Percentiles rank a stretch among this genome's conserved stretches.
phyloP scores from a whole-genome alignment of 2,113 vertebrate species.

The Triplophysa tibetana region DNA sequence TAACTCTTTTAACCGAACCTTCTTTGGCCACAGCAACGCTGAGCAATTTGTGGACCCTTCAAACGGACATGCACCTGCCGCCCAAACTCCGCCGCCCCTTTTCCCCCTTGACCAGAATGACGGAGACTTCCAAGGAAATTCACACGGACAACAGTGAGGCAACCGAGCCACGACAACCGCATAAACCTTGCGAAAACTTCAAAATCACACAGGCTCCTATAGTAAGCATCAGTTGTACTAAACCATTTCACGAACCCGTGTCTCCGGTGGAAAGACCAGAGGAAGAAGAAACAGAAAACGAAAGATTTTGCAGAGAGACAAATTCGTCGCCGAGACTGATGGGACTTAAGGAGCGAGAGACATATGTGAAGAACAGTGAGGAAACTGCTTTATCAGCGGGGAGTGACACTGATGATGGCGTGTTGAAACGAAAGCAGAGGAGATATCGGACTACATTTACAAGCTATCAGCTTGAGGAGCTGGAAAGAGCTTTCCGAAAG shows the following conservation, averaged over 20 bases:
- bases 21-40: slow-evolving; percentile 20
- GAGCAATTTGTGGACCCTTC: slow-evolving; percentile 17
- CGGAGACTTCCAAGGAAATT: slow-evolving; percentile 23
- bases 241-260: background rate
- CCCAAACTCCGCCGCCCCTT: slow-evolving; percentile 78
- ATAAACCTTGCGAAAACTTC: slow-evolving; percentile 53
- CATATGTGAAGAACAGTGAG: slow-evolving; percentile 77
- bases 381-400: slow-evolving; percentile 84
- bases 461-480: slow-evolving; percentile 88
- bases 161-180: slow-evolving; percentile 1
- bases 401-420: slow-evolving; percentile 85
- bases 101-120: background rate
- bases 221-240: slow-evolving; percentile 76
- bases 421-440: slow-evolving; percentile 86
- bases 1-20: background rate
- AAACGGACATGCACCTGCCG: slow-evolving; percentile 76
- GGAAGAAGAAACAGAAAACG: slow-evolving; percentile 68
- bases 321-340: slow-evolving; percentile 73
- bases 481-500: slow-evolving; percentile 89
- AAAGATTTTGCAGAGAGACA: slow-evolving; percentile 66
- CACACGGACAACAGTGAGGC: slow-evolving; percentile 39
- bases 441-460: slow-evolving; percentile 90
- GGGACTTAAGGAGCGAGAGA: slow-evolving; percentile 74
- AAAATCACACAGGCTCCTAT: slow-evolving; percentile 82
- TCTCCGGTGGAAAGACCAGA: slow-evolving; percentile 53